These are phyloP conservation scores for Ictalurus punctatus DNA, from an alignment of 2,113 vertebrate species.

Conservation along the genomic window DNA sequence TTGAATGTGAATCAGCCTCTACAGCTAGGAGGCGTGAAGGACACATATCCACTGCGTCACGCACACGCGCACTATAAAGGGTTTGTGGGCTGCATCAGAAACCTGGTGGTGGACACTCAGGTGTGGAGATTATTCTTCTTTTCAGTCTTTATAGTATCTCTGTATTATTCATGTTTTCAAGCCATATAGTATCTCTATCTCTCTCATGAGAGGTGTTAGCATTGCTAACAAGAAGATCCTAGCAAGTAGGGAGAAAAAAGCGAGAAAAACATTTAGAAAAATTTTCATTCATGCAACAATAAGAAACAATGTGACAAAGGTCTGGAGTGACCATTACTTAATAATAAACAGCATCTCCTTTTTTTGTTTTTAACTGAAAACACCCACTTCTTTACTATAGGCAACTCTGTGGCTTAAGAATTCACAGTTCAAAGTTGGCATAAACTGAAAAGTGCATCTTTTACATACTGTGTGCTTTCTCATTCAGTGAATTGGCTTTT, in stretches of 20 bases:
- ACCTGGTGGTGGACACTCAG: slow-evolving; percentile 82
- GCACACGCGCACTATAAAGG: slow-evolving; percentile 68
- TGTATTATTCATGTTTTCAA: background rate
- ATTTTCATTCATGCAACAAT: background rate
- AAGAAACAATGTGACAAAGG: background rate
- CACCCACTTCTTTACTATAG: background rate
- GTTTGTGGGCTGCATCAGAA: slow-evolving; percentile 83
- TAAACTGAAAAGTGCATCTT: background rate
- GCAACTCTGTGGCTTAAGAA: background rate
- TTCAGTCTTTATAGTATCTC: background rate
- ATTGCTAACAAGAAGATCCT: background rate
- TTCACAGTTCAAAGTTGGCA: background rate
- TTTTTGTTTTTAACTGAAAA: background rate
- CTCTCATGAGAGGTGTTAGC: background rate
- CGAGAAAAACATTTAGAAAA: background rate
- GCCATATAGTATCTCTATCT: background rate
- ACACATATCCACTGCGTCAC: slow-evolving; percentile 56
- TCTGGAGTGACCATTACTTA: background rate
- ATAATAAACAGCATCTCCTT: background rate
- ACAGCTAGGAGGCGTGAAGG: slow-evolving; percentile 85
- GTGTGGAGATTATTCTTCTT: slow-evolving; percentile 60
- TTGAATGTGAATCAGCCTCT: slow-evolving; percentile 81
- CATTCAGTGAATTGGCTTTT: background rate
- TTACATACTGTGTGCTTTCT: background rate
- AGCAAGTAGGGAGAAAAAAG: background rate